phyloP scores from a whole-genome alignment of 2,888 invertebrate species.

The Zeuzera pyrina region DNA sequence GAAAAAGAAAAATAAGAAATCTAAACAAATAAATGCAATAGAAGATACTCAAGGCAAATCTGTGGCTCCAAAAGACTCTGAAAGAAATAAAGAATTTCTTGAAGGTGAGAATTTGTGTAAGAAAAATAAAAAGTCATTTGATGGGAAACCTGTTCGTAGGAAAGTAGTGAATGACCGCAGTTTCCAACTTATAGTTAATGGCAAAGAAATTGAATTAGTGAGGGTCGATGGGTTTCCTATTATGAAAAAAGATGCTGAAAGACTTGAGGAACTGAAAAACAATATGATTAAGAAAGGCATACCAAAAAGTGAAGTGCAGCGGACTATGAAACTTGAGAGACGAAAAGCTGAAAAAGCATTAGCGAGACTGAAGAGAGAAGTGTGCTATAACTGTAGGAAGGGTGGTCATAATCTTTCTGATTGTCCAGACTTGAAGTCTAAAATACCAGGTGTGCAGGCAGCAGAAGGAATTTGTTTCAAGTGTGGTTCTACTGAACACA shows the following conservation, averaged over 20 bases:
- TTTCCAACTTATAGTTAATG: constrained; percentile 75
- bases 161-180: constrained; percentile 57
- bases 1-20: no score
- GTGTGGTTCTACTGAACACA: constrained; percentile 92
- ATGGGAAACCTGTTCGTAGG: constrained; percentile 46
- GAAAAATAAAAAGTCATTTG: constrained; percentile 27
- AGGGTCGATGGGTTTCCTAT: constrained; percentile 82
- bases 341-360: constrained; percentile 81
- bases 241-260: constrained; percentile 78
- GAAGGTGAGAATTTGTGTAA: constrained; percentile 19
- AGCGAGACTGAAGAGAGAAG: constrained; percentile 76
- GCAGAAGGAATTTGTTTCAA: constrained; percentile 86
- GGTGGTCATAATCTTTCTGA: constrained; percentile 86
- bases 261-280: constrained; percentile 73
- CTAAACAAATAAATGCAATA: constrained; percentile 9
- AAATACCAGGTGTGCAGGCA: constrained; percentile 56
- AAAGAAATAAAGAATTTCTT: constrained; percentile 9
- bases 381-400: constrained; percentile 85
- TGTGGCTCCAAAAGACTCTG: background rate
- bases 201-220: constrained; percentile 74
- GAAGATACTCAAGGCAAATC: background rate
- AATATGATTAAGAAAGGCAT: constrained; percentile 78
- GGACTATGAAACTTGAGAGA: constrained; percentile 78
- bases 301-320: constrained; percentile 77
- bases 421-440: constrained; percentile 79